phyloP scores from a whole-genome alignment of 2,888 invertebrate species.

The Atherix ibis region DNA sequence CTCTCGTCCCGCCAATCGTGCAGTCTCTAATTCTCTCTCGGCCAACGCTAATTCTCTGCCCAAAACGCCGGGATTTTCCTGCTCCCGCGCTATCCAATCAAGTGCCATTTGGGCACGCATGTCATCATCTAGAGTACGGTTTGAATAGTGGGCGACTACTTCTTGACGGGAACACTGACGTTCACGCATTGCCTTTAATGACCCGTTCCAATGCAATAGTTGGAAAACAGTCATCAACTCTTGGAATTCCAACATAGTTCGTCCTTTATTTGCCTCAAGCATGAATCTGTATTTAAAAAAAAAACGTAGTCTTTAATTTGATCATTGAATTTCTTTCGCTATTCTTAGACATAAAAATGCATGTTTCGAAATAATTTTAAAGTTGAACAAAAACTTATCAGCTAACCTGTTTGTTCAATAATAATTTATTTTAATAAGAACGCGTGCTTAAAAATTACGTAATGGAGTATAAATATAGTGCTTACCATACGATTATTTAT shows the following conservation, averaged over 20 bases:
- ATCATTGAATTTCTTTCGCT: too few relatives aligned
- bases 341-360: too few relatives aligned
- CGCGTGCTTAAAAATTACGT: too few relatives aligned
- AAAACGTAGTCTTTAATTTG: too few relatives aligned
- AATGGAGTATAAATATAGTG: too few relatives aligned
- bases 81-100: conserved; percentile 80
- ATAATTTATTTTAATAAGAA: too few relatives aligned
- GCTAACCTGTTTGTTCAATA: too few relatives aligned
- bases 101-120: conserved; percentile 94
- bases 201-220: conserved; percentile 93
- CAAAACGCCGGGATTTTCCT: conserved; percentile 58
- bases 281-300: conserved; percentile 51
- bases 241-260: conserved; percentile 92
- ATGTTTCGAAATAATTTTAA: too few relatives aligned
- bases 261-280: conserved; percentile 69
- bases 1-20: conserved; percentile 76
- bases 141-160: conserved; percentile 83
- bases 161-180: conserved; percentile 88
- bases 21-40: conserved; percentile 72
- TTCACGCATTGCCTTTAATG: conserved; percentile 86
- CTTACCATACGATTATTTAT: too few relatives aligned
- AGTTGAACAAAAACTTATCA: too few relatives aligned
- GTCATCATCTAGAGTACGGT: conserved; percentile 81
- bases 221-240: conserved; percentile 97
- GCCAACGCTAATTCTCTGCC: conserved; percentile 67